Evolutionary conservation across 2,888 invertebrate species (phyloP), one percentile per base, ranked within the genome.

Genomic region (Drosophila robusta): DNA sequence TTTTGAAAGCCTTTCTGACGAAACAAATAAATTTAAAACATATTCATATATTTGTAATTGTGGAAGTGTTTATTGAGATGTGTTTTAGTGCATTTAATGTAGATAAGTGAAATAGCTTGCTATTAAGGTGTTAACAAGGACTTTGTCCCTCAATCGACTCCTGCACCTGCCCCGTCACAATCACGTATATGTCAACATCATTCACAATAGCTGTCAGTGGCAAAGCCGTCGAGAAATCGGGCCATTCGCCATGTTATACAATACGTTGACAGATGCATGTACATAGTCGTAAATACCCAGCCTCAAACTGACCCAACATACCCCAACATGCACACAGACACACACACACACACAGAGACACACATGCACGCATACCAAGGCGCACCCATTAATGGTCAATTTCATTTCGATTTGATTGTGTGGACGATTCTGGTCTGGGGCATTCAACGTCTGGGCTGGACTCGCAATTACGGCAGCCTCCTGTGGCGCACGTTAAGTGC

Each of bases 351-450:
- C 29, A 9, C 16, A 18, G 4, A 12, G 12, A 44, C 36, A 61
- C 29, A 52, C 57, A 50, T 34, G 32, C 39, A 44, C 62, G 57
- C 54, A 58, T 6, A n/a, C 42, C 42, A 45, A 57, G 45, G 47
- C 70, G 72, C 66, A 70, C 71, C 83, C 80, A 89, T 88, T 88
- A 89, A 88, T 89, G 89, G 83, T 89, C 89, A 87, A 88, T 88
- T 89, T 83, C 80, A 88, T 86, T 89, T 80, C 82, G 80, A 84
- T 89, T 89, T 82, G 86, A 76, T 80, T 89, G 84, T 62, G 49
- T 69, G 44, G 44, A 55, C 54, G 64, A 29, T 60, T 56, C 47
- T 32, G 54, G 44, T 51, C 61, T 56, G 69, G 56, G 61, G 47
- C 58, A 61, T 49, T 57, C 51, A 50, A 63, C 63, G 69, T 71